A percentile compares a stretch with the other conserved stretches of the same genome.
phyloP scores from a whole-genome alignment of 2,797 vertebrate genomes.

The Dicrostonyx torquatus region DNA sequence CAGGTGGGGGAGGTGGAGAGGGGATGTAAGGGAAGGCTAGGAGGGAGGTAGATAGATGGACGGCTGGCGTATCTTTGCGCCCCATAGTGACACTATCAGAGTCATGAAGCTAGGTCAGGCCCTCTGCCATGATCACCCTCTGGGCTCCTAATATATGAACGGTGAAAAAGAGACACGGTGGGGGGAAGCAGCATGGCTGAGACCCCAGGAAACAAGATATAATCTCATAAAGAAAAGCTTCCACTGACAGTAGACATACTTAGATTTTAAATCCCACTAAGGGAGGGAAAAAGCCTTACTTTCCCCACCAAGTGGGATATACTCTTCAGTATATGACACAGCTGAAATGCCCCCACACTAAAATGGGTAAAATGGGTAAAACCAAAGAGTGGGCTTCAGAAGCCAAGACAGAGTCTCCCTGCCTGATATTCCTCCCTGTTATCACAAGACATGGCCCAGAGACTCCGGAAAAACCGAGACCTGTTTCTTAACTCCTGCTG shows the following conservation, averaged over 20 bases:
- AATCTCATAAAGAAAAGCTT: background rate
- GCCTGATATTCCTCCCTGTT: background rate
- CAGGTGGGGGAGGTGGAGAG: background rate
- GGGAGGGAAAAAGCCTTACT: background rate
- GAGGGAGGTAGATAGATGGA: background rate
- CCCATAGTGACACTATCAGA: background rate
- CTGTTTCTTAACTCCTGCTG: too few species aligned
- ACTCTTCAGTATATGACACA: fast-evolving
- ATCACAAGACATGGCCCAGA: fast-evolving
- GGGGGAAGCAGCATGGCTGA: fast-evolving
- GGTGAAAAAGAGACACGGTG: background rate
- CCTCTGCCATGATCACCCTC: background rate
- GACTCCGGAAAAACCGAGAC: too few species aligned
- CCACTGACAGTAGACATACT: too few species aligned
- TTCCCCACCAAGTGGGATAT: fast-evolving
- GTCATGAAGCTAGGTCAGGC: background rate
- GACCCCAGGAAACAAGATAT: background rate
- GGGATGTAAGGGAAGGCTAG: too few species aligned
- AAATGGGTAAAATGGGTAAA: background rate
- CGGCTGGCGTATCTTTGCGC: fast-evolving
- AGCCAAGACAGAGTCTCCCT: background rate
- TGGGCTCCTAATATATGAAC: background rate
- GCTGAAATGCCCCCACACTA: background rate
- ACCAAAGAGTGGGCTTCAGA: background rate
- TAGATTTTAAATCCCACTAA: background rate